A percentile compares a stretch with the other conserved stretches of the same genome.
phyloP scores from a whole-genome alignment of 2,113 vertebrate species.

The Cynopterus brachyotis region DNA sequence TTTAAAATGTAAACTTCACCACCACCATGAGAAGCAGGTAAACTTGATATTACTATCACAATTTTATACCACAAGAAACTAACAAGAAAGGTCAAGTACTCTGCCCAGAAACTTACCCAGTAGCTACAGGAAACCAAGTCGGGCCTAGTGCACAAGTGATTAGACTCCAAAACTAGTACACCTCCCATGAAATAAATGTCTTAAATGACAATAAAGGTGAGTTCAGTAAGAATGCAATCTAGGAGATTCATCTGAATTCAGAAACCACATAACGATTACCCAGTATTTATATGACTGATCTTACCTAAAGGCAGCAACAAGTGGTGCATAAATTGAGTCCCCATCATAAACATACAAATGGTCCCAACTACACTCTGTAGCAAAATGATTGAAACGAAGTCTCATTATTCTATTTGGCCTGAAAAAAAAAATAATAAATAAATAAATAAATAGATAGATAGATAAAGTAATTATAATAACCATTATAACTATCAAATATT shows the following conservation, averaged over 20 bases:
- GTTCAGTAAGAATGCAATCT: neutral
- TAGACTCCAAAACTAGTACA: neutral
- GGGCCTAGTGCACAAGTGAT: neutral
- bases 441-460: too few species aligned
- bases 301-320: constrained; percentile 98
- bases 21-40: neutral
- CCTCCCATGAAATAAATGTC: neutral
- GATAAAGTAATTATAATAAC: neutral
- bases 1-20: constrained; percentile 3
- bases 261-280: constrained; percentile 37
- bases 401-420: constrained; percentile 94
- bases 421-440: constrained; percentile 59
- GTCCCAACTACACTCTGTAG: constrained; percentile 99
- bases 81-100: neutral
- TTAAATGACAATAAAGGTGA: neutral
- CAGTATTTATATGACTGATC: constrained; percentile 8
- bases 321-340: constrained; percentile 96
- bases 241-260: neutral
- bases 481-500: constrained; percentile 4
- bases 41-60: neutral
- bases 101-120: neutral
- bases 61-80: neutral
- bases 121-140: neutral
- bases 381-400: constrained; percentile 97
- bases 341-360: constrained; percentile 98